Base-by-base conservation (phyloP, 2,888 invertebrate genomes). In the Nemotelus nigrinus region DNA sequence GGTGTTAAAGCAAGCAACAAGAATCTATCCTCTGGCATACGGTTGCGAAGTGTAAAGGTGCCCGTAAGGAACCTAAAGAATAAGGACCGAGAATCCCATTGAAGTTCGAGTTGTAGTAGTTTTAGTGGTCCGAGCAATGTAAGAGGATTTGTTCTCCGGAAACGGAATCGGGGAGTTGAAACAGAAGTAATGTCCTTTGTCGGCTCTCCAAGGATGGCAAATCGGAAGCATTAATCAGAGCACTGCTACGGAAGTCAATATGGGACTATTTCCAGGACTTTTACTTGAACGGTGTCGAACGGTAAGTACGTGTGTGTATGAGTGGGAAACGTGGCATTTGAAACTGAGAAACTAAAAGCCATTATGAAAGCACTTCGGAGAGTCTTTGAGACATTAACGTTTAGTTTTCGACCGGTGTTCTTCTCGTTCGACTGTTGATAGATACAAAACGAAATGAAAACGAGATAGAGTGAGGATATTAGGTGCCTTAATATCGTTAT, bases 221-320 rank as follows among this genome's bases (percentile, higher is more conserved):
- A 74, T 74, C 57, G 74, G 74, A 74, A 74, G 63, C 74, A 63
- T 74, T 74, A 74, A 74, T 74, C 74, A 74, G 74, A 50, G 60
- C 60, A 74, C 57, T 63, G 60, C 63, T 74, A 74, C 60, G 74
- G 74, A 74, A 63, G 74, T 60, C 74, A 74, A 74, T 74, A 74
- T 63, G 74, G 74, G 60, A 48, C 74, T 72, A 53, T 43, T 70
- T 43, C 70, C 55, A 70, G 8, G 70, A 70, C 70, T 70, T 68
- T 50, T 55, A 70, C 63, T 41, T 25, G 4, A 43, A 7, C 39
- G 41, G 3, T 41, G 43, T 63, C 39, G 41, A 39, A 41, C 43
- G 63, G 39, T 63, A 63, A 5, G 43, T 3, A 63, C 43, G 63
- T 63, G 63, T 41, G 43, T 7, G 39, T 63, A 43, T 63, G 63